These are phyloP conservation scores for Hydrozoanthus tunicans DNA, from an alignment of 64 coral and sea anemone species.

Conservation along the genomic window DNA sequence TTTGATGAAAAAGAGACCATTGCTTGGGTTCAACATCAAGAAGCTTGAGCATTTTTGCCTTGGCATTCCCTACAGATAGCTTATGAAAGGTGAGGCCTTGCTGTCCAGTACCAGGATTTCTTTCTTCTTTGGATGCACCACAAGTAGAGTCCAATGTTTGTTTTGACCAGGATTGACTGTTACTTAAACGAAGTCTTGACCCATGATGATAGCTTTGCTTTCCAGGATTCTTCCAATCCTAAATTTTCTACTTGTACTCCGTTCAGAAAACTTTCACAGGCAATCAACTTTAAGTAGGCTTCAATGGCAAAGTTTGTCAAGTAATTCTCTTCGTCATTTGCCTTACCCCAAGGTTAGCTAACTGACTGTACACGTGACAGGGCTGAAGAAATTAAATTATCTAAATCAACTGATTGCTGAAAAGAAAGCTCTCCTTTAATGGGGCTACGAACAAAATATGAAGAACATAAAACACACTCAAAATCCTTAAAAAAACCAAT, in stretches of 20 bases:
- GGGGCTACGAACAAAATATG: conserved; percentile 7
- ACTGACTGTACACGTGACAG: too few relatives aligned
- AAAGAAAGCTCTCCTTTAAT: conserved; percentile 1
- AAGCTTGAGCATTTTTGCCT: neutral
- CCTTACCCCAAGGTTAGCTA: neutral
- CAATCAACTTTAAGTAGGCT: neutral
- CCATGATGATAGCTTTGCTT: neutral
- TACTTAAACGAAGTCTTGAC: neutral
- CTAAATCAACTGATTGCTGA: neutral
- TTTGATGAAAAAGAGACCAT: neutral
- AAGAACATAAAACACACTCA: neutral
- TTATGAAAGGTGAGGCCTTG: neutral
- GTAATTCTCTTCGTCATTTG: conserved; percentile 5
- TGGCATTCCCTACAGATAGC: neutral
- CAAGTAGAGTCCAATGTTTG: conserved; percentile 3
- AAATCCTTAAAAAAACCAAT: conserved; percentile 30
- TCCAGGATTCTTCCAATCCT: neutral
- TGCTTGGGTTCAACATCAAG: neutral
- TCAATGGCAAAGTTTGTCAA: conserved; percentile 24
- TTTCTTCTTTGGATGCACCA: conserved; percentile 12
- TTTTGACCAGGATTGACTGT: conserved; percentile 2
- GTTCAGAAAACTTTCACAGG: neutral
- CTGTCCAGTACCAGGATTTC: neutral
- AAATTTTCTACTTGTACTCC: neutral
- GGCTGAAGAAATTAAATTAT: too few relatives aligned